Base-by-base conservation (phyloP, 2,113 vertebrate species). In the Barnardius zonarius region DNA sequence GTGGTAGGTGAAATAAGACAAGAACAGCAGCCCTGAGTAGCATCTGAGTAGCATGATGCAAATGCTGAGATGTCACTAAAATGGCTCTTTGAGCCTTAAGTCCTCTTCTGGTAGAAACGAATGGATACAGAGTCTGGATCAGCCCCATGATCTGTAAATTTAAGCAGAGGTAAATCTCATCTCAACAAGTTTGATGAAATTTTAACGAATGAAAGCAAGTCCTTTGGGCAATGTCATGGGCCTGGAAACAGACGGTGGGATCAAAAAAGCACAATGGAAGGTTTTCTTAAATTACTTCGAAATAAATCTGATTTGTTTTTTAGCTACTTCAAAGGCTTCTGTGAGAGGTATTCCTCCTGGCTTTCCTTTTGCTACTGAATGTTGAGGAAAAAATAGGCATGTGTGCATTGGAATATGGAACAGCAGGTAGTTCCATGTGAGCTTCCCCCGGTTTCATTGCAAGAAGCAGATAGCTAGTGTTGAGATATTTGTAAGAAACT, bases 291-390 rank as follows among this genome's bases (percentile, higher is more conserved):
- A 72, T 81, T 48, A 7, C 46, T 78, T 92, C 23, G 35, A 72
- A 81, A 23, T 57, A 75, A 83, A 74, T 22, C 9, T 46, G 9
- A 31, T 67, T 61, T 90, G 17, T 0, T 78, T 80, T 75, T 80
- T 8, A 67, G 35, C 69, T 59, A 66, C 17, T 72, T 89, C 28
- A 68, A 68, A 75, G 39, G 8, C 17, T 88, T 93, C 28, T 82
- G 28, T 83, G 59, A 49, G 14, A 90, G 3, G 3, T 59, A 55
- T 51, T 90, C 37, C 10, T 88, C 37, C 12, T 7, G 13, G 14
- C 9, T 74, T 81, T 61, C 35, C 9, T 73, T 24, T 55, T 55
- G 18, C 1, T 8, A 27, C 6, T 0, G 1, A 39, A 64, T 48
- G 30, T 24, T 70, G 46, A 76, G 11, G 7, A 55, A 81, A 62